Evolutionary conservation across 2,888 invertebrate genomes (phyloP).

Genomic region (Parasteatoda lunata): DNA sequence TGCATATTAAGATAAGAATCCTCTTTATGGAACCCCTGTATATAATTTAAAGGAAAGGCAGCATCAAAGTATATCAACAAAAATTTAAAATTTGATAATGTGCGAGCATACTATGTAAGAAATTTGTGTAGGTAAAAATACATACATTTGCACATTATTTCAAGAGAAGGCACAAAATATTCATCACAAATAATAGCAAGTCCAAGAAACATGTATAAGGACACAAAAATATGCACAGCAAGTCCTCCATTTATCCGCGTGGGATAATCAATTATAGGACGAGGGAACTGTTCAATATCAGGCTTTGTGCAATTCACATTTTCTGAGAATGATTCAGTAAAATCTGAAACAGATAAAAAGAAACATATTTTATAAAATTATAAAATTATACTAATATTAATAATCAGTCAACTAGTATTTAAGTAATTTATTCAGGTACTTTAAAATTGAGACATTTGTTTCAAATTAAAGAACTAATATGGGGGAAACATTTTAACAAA

Average conservation of each 20-base stretch:
- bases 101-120: too few relatives aligned
- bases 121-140: not conserved
- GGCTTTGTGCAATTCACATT: constrained; percentile 69
- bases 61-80: too few relatives aligned
- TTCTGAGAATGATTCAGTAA: not conserved
- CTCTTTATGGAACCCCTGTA: too few relatives aligned
- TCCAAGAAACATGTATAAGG: constrained; percentile 69
- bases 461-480: constrained; percentile 4
- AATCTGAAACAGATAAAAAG: constrained; percentile 8
- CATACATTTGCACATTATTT: constrained; percentile 68
- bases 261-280: constrained; percentile 62
- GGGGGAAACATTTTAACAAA: not conserved
- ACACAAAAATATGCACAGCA: constrained; percentile 68
- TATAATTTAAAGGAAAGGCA: too few relatives aligned
- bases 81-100: too few relatives aligned
- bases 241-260: constrained; percentile 67
- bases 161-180: constrained; percentile 71
- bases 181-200: constrained; percentile 70
- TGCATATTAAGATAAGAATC: too few relatives aligned
- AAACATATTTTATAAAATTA: not conserved
- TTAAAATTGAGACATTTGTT: not conserved
- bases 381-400: not conserved
- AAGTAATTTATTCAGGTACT: not conserved
- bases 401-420: not conserved
- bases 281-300: constrained; percentile 70